These are phyloP conservation scores for Myoxocephalus aenaeus DNA, from an alignment of 2,797 vertebrate species.

Conservation along the genomic window DNA sequence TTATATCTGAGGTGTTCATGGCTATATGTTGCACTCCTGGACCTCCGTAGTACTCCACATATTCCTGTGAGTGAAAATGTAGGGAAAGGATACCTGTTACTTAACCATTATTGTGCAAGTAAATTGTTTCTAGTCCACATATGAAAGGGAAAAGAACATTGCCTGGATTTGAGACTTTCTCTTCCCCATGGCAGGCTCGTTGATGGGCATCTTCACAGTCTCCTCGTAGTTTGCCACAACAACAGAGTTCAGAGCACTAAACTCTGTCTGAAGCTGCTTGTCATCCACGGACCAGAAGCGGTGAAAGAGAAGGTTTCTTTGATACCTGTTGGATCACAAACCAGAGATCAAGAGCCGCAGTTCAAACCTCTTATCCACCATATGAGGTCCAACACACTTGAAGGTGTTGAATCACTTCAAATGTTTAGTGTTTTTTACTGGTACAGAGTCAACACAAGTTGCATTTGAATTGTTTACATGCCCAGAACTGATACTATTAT, in stretches of 20 bases:
- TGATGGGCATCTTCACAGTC: constrained; percentile 98
- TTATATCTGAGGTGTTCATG: constrained; percentile 94
- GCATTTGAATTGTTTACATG: not conserved
- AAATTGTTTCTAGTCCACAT: not conserved
- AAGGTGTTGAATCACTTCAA: not conserved
- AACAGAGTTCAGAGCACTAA: constrained; percentile 94
- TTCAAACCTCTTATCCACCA: not conserved
- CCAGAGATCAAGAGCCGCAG: not conserved
- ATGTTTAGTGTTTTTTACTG: not conserved
- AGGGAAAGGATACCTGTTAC: not conserved
- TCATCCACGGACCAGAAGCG: constrained; percentile 99
- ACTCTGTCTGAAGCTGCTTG: constrained; percentile 95
- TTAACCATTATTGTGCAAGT: not conserved
- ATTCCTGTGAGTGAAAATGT: constrained; percentile 85
- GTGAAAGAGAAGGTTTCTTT: constrained; percentile 93
- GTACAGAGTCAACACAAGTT: not conserved
- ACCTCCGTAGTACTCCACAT: constrained; percentile 95
- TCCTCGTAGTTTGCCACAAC: constrained; percentile 97
- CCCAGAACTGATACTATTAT: not conserved
- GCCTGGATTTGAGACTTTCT: constrained; percentile 98
- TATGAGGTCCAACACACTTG: not conserved
- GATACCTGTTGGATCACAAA: constrained; percentile 86
- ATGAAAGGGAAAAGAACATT: constrained; percentile 15
- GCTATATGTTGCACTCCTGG: constrained; percentile 97
- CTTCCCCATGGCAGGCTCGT: constrained; percentile 91